phyloP scores from a whole-genome alignment of 2,113 vertebrate species.

The Eulacestoma nigropectus region DNA sequence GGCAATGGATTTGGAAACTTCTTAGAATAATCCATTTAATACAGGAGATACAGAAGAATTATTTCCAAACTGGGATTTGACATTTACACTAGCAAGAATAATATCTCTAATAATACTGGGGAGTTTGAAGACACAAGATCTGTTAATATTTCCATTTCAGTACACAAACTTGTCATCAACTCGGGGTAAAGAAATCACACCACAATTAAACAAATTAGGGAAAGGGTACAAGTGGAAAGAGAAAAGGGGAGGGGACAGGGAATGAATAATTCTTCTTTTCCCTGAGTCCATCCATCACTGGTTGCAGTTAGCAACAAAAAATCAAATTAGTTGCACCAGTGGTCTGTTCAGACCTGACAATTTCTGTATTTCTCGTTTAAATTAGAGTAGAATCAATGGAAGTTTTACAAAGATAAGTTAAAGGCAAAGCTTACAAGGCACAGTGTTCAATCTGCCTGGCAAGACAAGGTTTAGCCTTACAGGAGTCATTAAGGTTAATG shows the following conservation, averaged over 20 bases:
- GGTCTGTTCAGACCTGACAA: conserved; percentile 30
- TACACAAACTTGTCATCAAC: conserved; percentile 9
- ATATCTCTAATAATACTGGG: neutral
- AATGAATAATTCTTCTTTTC: neutral
- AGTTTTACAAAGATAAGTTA: conserved; percentile 40
- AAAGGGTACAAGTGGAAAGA: neutral
- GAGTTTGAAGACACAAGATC: neutral
- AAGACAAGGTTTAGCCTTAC: conserved; percentile 34
- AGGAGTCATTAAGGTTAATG: conserved; percentile 54
- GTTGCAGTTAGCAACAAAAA: conserved; percentile 41
- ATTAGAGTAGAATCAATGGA: conserved; percentile 42
- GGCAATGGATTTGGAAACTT: neutral
- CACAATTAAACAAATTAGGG: conserved; percentile 10
- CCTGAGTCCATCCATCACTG: neutral
- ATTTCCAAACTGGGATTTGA: conserved; percentile 7
- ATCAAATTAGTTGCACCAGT: conserved; percentile 45
- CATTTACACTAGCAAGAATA: conserved; percentile 21
- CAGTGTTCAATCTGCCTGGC: neutral
- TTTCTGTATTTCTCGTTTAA: conserved; percentile 31
- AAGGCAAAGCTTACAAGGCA: neutral
- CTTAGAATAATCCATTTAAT: conserved; percentile 1
- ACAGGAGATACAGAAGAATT: neutral
- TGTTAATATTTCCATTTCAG: conserved; percentile 19
- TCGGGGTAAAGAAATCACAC: neutral
- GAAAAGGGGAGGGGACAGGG: neutral